Evolutionary conservation across 2,113 vertebrate species (phyloP).

Genomic region (Strix uralensis): DNA sequence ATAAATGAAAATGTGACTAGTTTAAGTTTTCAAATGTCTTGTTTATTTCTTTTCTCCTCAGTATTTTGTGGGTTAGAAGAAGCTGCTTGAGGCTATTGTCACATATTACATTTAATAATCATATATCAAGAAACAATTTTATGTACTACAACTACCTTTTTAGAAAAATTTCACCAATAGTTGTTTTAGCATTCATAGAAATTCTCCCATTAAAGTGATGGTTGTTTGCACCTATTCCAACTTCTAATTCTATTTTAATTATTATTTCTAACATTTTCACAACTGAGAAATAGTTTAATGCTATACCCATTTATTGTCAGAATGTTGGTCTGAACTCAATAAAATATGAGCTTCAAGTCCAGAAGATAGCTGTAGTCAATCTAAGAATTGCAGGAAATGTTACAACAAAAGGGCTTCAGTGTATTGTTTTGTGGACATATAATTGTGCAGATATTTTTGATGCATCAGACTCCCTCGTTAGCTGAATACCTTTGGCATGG

Average conservation of each 20-base stretch:
- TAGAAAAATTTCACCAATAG: not conserved
- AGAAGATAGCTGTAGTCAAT: not conserved
- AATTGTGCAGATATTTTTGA: not conserved
- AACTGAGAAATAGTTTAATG: not conserved
- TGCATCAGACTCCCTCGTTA: not conserved
- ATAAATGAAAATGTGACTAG: not conserved
- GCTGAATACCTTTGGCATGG: accelerated
- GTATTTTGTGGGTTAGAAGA: not conserved
- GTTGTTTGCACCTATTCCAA: not conserved
- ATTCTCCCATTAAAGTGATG: not conserved
- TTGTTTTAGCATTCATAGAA: not conserved
- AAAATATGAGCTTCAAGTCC: not conserved
- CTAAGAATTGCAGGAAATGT: not conserved
- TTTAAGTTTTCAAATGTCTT: not conserved
- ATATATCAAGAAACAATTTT: not conserved
- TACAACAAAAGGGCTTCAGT: not conserved
- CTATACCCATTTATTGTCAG: not conserved
- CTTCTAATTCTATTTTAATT: not conserved
- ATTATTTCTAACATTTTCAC: not conserved
- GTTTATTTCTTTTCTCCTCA: not conserved
- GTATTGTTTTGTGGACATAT: not conserved
- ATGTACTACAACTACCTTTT: not conserved
- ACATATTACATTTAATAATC: slow-evolving; percentile 17
- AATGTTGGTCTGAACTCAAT: not conserved
- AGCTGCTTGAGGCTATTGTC: not conserved